Conservation (phyloP, 2,888 invertebrate species). For the Dasysyrphus tricinctus region DNA sequence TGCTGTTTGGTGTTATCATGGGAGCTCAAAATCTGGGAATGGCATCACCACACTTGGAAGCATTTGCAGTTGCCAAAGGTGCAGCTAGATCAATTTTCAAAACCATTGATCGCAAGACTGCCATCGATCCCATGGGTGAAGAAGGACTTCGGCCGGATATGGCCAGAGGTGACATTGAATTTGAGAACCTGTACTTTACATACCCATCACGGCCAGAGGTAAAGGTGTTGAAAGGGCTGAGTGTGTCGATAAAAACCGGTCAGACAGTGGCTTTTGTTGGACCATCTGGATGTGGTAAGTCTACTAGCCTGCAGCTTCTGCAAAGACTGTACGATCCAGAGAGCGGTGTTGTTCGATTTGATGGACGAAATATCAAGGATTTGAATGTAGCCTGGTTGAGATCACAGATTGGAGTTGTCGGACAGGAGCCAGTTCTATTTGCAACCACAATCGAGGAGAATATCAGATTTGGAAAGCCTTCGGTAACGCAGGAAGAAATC, state of each 20-base stretch:
- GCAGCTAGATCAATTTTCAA: constrained; percentile 89
- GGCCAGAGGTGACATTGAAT: constrained; percentile 87
- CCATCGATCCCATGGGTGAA: constrained; percentile 88
- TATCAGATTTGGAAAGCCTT: constrained; percentile 89
- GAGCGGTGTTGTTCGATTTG: constrained; percentile 85
- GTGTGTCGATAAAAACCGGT: constrained; percentile 86
- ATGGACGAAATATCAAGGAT: constrained; percentile 86
- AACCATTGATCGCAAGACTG: constrained; percentile 89
- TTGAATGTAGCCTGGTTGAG: constrained; percentile 90
- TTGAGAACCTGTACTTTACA: constrained; percentile 88
- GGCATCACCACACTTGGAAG: constrained; percentile 90
- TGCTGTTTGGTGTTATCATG: constrained; percentile 90
- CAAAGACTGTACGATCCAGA: constrained; percentile 90
- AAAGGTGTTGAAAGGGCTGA: constrained; percentile 88
- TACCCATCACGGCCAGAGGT: constrained; percentile 92
- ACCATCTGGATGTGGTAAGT: constrained; percentile 92
- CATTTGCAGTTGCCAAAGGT: constrained; percentile 88
- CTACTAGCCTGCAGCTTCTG: constrained; percentile 90
- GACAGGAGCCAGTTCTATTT: constrained; percentile 94
- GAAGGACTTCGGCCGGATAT: constrained; percentile 86
- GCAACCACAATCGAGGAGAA: constrained; percentile 89
- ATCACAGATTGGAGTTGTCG: constrained; percentile 92
- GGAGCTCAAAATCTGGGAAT: constrained; percentile 91
- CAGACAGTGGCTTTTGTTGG: constrained; percentile 90
- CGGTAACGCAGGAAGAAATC: constrained; percentile 87